Evolutionary conservation across 2,888 invertebrate genomes (phyloP).

Genomic region (Dascillus cervinus): DNA sequence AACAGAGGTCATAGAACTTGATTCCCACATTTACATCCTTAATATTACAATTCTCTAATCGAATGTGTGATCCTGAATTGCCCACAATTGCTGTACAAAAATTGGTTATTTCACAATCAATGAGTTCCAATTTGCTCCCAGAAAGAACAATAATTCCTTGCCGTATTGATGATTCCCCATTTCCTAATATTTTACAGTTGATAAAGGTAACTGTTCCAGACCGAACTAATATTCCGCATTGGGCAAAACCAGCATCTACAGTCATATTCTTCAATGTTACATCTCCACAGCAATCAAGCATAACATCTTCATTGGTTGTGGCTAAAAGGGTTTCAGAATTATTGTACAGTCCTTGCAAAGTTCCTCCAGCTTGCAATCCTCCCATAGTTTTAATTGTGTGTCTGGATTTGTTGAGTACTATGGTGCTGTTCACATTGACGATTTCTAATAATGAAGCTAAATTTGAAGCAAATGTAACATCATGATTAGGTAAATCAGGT

Average conservation of each 20-base stretch:
- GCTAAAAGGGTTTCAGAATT: constrained; percentile 31
- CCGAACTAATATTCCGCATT: constrained; percentile 46
- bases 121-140: constrained; percentile 39
- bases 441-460: constrained; percentile 40
- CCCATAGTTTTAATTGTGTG: constrained; percentile 46
- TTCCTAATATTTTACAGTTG: constrained; percentile 47
- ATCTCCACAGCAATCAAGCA: constrained; percentile 48
- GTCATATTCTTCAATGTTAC: constrained; percentile 48
- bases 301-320: constrained; percentile 44
- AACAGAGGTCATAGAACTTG: constrained; percentile 42
- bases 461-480: constrained; percentile 40
- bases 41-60: constrained; percentile 33
- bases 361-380: constrained; percentile 47
- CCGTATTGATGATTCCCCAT: constrained; percentile 46
- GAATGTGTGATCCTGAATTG: constrained; percentile 39
- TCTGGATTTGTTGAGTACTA: constrained; percentile 45
- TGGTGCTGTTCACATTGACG: constrained; percentile 42
- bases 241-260: constrained; percentile 46
- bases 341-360: constrained; percentile 27
- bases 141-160: constrained; percentile 48
- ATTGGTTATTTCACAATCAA: constrained; percentile 44
- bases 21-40: constrained; percentile 33
- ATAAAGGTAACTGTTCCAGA: constrained; percentile 43
- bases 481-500: constrained; percentile 33
- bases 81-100: constrained; percentile 48